Conservation (phyloP, 2,888 invertebrate species). For the Erebia aethiops region DNA sequence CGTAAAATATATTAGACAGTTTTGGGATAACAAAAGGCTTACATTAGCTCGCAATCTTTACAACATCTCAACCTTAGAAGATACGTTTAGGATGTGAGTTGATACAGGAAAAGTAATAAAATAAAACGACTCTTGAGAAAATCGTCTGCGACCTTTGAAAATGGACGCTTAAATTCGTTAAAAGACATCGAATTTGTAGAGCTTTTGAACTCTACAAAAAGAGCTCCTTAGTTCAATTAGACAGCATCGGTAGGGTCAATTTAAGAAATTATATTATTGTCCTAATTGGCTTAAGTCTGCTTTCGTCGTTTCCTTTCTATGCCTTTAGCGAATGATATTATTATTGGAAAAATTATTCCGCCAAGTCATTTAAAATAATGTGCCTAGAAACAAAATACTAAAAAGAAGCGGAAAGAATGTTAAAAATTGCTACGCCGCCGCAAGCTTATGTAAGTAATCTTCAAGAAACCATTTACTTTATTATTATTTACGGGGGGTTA, state of each 20-base stretch:
- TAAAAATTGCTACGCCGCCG: too few species aligned
- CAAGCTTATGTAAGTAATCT: too few species aligned
- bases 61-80: conserved; percentile 13
- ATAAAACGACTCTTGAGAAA: conserved; percentile 3
- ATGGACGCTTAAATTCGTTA: not conserved
- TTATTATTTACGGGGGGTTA: too few species aligned
- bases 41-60: conserved; percentile 17
- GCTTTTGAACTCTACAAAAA: not conserved
- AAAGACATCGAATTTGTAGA: not conserved
- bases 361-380: too few species aligned
- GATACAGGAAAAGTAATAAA: conserved; percentile 14
- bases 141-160: conserved; percentile 2
- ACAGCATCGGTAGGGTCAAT: not conserved
- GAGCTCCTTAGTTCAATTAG: not conserved
- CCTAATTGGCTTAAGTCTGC: not conserved
- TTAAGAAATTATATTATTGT: not conserved
- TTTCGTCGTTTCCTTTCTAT: not conserved
- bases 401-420: too few species aligned
- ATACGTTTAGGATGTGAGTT: conserved; percentile 6
- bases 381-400: too few species aligned
- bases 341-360: too few species aligned
- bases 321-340: too few species aligned
- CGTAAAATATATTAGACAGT: not conserved
- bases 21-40: conserved; percentile 2
- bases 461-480: too few species aligned